Base-by-base conservation (phyloP, 1,140 invertebrate genomes). In the Nasonia vitripennis region DNA sequence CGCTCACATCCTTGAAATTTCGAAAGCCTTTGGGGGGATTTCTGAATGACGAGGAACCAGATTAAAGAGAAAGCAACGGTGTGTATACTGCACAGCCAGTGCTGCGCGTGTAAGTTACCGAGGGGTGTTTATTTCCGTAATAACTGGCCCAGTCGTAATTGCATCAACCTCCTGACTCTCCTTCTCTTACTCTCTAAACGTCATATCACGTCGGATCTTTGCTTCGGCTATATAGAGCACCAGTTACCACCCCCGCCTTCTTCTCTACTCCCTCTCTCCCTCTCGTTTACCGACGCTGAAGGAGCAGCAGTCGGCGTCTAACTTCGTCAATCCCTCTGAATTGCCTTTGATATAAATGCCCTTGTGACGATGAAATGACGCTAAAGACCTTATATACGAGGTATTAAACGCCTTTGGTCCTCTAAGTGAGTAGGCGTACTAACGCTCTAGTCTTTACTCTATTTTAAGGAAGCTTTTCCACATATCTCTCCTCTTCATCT, bases 81-180 rank as follows among this genome's bases (percentile, higher is more conserved):
- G 27, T 27, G 27, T 20, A 7, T n/a, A n/a, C 1, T n/a, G 20
- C 17, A 14, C 11, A 17, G 51, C 5, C 23, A 14, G 6, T 68
- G 17, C 31, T 73, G 71, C 6, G 17, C 51, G 51, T 55, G 71
- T 74, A 37, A 31, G 11, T 74, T 37, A 74, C 5, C 10, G 11
- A n/a, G 14, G 31, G 71, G 71, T 75, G 73, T 75, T 75, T 75
- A 75, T 45, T 75, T 41, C 27, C 9, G 73, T 7, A 41, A 74
- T 20, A 12, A 41, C 34, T 34, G 34, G 17, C 34, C 34, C 34
- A 41, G 27, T 41, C 27, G 34, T 74, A 41, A 74, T 74, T 74
- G 14, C 34, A 41, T 55, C 51, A 1, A 55, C 51, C 11, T 41
- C 34, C 2, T 10, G 71, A 0, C 23, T 70, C 67, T 70, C 67